A percentile compares a stretch with the other conserved stretches of the same genome.
phyloP scores from a whole-genome alignment of 2,113 vertebrate species.

The Brachyistius frenatus region DNA sequence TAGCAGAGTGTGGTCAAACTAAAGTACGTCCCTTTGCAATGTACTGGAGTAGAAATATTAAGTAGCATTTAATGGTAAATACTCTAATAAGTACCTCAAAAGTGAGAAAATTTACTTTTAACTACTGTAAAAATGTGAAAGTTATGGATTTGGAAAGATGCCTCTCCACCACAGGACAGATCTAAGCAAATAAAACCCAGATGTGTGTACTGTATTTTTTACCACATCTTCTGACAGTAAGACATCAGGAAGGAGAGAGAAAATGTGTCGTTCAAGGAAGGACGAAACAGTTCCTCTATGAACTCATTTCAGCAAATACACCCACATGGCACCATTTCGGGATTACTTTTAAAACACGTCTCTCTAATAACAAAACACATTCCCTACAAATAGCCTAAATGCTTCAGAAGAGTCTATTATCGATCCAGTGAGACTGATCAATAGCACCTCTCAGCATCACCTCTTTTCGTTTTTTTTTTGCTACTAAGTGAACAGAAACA shows the following conservation, averaged over 20 bases:
- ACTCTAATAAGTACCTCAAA: too few relatives aligned
- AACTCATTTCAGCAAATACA: background rate
- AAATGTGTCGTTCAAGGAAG: conserved; percentile 39
- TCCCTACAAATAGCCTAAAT: too few relatives aligned
- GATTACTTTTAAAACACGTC: background rate
- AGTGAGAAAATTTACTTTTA: too few relatives aligned
- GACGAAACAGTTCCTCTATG: conserved; percentile 23
- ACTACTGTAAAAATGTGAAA: too few relatives aligned
- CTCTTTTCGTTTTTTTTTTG: background rate
- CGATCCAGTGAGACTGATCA: background rate
- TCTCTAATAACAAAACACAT: background rate
- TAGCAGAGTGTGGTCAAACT: too few relatives aligned
- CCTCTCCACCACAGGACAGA: too few relatives aligned
- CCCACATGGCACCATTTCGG: background rate
- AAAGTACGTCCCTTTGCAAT: too few relatives aligned
- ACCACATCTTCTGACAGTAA: conserved; percentile 1
- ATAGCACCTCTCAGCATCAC: conserved; percentile 22
- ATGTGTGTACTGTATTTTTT: background rate
- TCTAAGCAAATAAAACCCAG: too few relatives aligned
- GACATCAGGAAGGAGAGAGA: conserved; percentile 1
- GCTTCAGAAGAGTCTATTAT: background rate
- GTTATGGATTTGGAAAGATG: too few relatives aligned
- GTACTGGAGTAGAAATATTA: too few relatives aligned
- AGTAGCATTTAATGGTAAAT: too few relatives aligned
- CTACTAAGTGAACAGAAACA: background rate